Evolutionary conservation across 2,797 vertebrate genomes (phyloP).

Genomic region (Lacerta bilineata): DNA sequence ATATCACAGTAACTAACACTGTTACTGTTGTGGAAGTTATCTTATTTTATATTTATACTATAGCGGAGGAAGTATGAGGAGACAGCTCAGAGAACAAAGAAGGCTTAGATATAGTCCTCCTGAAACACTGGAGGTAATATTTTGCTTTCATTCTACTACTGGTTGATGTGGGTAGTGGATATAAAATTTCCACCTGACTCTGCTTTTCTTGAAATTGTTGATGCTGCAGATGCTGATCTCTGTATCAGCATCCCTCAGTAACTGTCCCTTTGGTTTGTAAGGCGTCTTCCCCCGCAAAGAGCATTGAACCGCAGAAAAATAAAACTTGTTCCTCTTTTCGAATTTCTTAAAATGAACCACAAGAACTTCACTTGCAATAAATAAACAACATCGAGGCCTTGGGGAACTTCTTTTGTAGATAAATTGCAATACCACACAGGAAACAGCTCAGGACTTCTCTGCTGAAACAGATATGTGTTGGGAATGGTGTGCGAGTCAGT

Average conservation of each 20-base stretch:
- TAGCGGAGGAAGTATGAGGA: not conserved
- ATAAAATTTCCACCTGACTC: not conserved
- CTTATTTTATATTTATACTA: not conserved
- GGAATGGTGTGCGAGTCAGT: not conserved
- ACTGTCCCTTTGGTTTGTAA: not conserved
- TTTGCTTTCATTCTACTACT: not conserved
- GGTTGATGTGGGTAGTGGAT: not conserved
- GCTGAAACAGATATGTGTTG: not conserved
- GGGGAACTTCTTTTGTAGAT: not conserved
- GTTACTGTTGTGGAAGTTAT: not conserved
- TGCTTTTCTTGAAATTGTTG: not conserved
- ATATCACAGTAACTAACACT: not conserved
- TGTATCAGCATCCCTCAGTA: not conserved
- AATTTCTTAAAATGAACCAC: conserved; percentile 11
- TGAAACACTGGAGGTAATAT: not conserved
- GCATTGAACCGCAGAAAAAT: not conserved
- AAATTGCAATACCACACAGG: not conserved
- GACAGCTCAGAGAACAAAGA: not conserved
- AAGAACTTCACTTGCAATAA: conserved; percentile 10
- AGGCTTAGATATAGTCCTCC: not conserved
- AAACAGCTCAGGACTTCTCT: not conserved
- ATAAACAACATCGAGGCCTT: not conserved
- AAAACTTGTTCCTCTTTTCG: not conserved
- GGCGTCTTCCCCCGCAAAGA: not conserved
- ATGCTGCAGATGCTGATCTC: not conserved